A percentile compares a stretch with the other conserved stretches of the same genome.
Evolutionary conservation across 2,888 invertebrate genomes (phyloP).

Genomic region (Dryobota labecula): DNA sequence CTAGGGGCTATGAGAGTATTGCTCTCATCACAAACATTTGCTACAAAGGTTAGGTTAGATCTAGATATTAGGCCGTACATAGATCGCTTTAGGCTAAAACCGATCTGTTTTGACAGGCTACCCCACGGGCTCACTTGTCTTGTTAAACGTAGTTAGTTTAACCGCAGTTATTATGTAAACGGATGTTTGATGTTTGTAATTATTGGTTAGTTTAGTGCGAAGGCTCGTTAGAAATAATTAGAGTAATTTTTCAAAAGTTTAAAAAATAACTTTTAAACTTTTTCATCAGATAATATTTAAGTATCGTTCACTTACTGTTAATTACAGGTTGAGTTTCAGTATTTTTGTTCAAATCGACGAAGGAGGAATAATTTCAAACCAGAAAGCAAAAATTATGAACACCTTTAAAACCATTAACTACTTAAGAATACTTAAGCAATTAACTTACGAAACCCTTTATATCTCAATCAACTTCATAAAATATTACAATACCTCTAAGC

Average conservation of each 20-base stretch:
- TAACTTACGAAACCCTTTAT: slow-evolving; percentile 20
- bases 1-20: slow-evolving; percentile 34
- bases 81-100: slow-evolving; percentile 34
- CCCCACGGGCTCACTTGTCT: slow-evolving; percentile 15
- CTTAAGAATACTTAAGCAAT: slow-evolving; percentile 12
- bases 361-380: neutral
- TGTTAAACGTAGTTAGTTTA: slow-evolving; percentile 30
- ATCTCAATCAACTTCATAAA: slow-evolving; percentile 43
- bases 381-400: neutral
- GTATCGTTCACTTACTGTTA: neutral
- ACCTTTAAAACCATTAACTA: neutral
- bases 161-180: slow-evolving; percentile 22
- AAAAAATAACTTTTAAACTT: no score
- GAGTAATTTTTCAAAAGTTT: neutral
- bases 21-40: slow-evolving; percentile 25
- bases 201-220: slow-evolving; percentile 8
- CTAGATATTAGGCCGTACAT: slow-evolving; percentile 38
- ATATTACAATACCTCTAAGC: slow-evolving; percentile 29
- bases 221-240: slow-evolving; percentile 13
- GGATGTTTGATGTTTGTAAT: slow-evolving; percentile 21
- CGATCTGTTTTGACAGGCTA: slow-evolving; percentile 46
- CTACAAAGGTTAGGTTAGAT: slow-evolving; percentile 49
- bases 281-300: slow-evolving; percentile 1
- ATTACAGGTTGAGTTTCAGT: neutral
- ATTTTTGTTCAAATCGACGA: neutral